Conservation (phyloP, 1,140 invertebrate species). For the Drosophila nebulosa region DNA sequence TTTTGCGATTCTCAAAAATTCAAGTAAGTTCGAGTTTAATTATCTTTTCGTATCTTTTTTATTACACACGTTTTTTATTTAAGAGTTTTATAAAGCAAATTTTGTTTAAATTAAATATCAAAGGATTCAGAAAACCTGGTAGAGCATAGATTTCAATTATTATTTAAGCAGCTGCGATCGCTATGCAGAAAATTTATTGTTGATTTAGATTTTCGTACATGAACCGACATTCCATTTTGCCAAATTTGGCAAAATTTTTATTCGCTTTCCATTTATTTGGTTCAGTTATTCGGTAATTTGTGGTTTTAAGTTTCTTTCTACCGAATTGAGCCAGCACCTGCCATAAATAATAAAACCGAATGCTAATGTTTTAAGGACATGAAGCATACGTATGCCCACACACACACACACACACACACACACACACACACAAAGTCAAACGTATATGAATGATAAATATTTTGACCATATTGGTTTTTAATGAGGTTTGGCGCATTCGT, state of each 20-base stretch:
- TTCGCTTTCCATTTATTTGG: constrained; percentile 31
- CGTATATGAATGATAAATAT: constrained; percentile 64
- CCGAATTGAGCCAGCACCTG: constrained; percentile 26
- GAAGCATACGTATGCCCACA: constrained; percentile 21
- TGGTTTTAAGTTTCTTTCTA: constrained; percentile 55
- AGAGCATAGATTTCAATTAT: constrained; percentile 51
- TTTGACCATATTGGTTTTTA: constrained; percentile 75
- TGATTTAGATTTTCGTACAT: background rate
- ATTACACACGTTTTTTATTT: too few species aligned
- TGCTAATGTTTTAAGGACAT: constrained; percentile 59
- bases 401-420: constrained; percentile 23
- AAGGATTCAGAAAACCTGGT: constrained; percentile 19
- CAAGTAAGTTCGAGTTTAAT: too few species aligned
- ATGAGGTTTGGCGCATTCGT: constrained; percentile 55
- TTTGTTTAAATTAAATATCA: too few species aligned
- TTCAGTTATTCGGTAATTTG: constrained; percentile 46
- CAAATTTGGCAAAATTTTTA: background rate
- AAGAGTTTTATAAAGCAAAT: too few species aligned
- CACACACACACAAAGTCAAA: constrained; percentile 16
- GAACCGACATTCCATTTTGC: background rate
- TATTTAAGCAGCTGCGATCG: constrained; percentile 22
- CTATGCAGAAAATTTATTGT: constrained; percentile 24
- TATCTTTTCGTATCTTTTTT: too few species aligned
- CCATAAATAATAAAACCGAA: constrained; percentile 69
- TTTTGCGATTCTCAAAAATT: too few species aligned